Evolutionary conservation across 2,113 vertebrate genomes (phyloP), one percentile per base, ranked within the genome.

Genomic region (Platysteira castanea): DNA sequence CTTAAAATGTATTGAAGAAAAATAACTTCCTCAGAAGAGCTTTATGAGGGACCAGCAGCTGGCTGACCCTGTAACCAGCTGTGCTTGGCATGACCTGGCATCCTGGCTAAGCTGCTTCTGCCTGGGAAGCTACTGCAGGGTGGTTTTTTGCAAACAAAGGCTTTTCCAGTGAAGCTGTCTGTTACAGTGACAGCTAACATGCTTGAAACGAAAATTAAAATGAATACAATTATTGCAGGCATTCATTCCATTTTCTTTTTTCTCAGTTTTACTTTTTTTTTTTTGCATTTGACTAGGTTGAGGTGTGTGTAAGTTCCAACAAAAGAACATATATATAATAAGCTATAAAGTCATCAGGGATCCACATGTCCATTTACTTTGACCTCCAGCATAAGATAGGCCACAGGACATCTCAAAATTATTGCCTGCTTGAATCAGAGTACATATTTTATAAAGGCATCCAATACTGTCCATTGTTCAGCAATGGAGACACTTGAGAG

Each of bases 81-180:
- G 50, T 57, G 42, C 57, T 65, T 4, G 0, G 17, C 1, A 2
- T 0, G 1, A 52, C 21, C 37, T 46, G 49, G 24, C 21, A 68
- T 11, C 47, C 41, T 56, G 59, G 54, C 44, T 49, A 22, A 73
- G 15, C 26, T 83, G 16, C 28, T 78, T 65, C 35, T 31, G 23
- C 26, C 9, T 6, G 6, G 57, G 63, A 93, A 88, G 35, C 8
- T 68, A 76, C 28, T 2, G 1, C 15, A 69, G 59, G 87, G 77
- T 1, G 5, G 1, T 8, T 61, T 81, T 77, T 54, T 73, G 17
- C 35, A 52, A 65, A 75, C 59, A 76, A 73, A 75, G 4, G 2
- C 17, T 79, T 64, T 89, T 49, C 19, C 15, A 56, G 9, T 73
- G 41, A 87, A 88, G 20, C 9, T 93, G 20, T 49, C 70, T 83